Conservation (phyloP, 2,797 vertebrate genomes). For the Neosilurus hyrtlii region DNA sequence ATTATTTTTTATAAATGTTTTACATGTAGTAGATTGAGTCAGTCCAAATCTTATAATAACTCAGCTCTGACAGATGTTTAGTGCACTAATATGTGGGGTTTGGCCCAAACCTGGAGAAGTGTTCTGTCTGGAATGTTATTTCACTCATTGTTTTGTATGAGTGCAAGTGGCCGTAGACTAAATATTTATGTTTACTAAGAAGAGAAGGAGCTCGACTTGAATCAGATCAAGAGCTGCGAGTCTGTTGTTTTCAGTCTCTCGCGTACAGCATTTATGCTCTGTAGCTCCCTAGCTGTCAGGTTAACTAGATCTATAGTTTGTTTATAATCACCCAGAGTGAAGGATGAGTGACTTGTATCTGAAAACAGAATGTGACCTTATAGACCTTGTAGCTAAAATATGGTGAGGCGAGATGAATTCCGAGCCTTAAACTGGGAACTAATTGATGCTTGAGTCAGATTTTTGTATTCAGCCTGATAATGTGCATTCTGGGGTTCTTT, state of each 20-base stretch:
- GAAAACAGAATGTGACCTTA: not conserved
- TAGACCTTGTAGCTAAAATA: not conserved
- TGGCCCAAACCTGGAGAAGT: not conserved
- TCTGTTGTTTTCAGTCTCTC: not conserved
- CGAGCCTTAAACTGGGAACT: not conserved
- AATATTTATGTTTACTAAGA: constrained; percentile 30
- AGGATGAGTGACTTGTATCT: constrained; percentile 4
- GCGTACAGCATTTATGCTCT: not conserved
- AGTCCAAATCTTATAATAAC: not conserved
- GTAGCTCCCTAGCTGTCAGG: not conserved
- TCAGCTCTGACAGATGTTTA: not conserved
- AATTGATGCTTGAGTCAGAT: not conserved
- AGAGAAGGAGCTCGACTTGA: not conserved
- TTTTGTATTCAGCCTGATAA: not conserved
- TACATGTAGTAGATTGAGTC: not conserved
- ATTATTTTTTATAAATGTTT: not conserved
- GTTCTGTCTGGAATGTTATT: constrained; percentile 1
- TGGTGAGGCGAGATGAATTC: not conserved
- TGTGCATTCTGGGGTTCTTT: not conserved
- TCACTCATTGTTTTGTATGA: constrained; percentile 17
- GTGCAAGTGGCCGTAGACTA: constrained; percentile 29
- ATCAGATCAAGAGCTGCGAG: not conserved
- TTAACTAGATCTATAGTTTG: not conserved
- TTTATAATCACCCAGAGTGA: not conserved
- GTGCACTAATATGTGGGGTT: not conserved